phyloP scores from a whole-genome alignment of 2,888 invertebrate species.

The Sabatieria punctata region DNA sequence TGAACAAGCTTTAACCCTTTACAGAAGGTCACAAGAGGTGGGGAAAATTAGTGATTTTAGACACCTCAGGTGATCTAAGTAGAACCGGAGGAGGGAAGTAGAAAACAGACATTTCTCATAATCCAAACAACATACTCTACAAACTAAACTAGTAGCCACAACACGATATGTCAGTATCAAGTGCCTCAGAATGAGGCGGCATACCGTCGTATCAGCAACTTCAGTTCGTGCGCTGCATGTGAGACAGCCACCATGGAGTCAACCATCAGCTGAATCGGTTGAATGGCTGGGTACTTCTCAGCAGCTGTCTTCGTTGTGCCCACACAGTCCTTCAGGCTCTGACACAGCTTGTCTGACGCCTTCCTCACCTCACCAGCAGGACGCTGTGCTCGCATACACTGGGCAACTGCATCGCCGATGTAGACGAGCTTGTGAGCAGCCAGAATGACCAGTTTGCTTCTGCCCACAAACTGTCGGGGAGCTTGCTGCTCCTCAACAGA shows the following conservation, averaged over 20 bases:
- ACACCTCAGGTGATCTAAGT: no score
- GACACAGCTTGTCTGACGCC: constrained; percentile 42
- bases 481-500: constrained; percentile 82
- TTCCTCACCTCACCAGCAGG: constrained; percentile 8
- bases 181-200: no score
- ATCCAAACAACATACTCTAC: no score
- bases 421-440: constrained; percentile 82
- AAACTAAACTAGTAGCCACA: no score
- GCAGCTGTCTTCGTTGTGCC: constrained; percentile 75
- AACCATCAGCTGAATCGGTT: constrained; percentile 80
- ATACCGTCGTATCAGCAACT: no score
- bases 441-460: constrained; percentile 80
- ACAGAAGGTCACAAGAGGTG: no score
- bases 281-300: constrained; percentile 72
- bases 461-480: constrained; percentile 73
- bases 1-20: no score
- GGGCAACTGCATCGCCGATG: constrained; percentile 79
- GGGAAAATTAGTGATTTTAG: no score
- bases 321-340: constrained; percentile 62
- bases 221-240: constrained; percentile 60
- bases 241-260: constrained; percentile 71
- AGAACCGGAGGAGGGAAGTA: no score
- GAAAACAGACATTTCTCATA: no score
- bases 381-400: constrained; percentile 44
- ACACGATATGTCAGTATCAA: no score